Conservation (phyloP, 2,888 invertebrate genomes). For the Pollenia amentaria region DNA sequence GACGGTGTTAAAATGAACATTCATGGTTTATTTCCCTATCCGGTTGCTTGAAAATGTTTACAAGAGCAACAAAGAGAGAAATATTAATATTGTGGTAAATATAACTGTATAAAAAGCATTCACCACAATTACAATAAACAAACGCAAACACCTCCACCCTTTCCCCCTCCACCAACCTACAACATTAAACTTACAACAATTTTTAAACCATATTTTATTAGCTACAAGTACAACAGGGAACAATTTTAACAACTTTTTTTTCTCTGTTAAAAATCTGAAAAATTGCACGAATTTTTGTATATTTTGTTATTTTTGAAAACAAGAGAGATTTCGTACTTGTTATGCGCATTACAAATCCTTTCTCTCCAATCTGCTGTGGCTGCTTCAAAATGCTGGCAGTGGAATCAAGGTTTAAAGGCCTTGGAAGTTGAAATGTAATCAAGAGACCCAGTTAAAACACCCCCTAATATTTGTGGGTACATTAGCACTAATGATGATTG, state of each 20-base stretch:
- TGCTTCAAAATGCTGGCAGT: slow-evolving; percentile 21
- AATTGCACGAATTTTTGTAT: slow-evolving; percentile 31
- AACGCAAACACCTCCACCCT: not conserved
- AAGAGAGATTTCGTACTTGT: slow-evolving; percentile 40
- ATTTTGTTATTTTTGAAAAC: slow-evolving; percentile 26
- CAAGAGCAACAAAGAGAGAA: slow-evolving; percentile 67
- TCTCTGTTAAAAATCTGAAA: slow-evolving; percentile 63
- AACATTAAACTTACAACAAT: slow-evolving; percentile 13
- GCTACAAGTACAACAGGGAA: not conserved
- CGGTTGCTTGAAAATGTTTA: not conserved
- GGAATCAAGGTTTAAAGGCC: slow-evolving; percentile 62
- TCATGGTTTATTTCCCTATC: not conserved
- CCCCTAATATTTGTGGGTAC: slow-evolving; percentile 85
- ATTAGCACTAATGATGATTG: slow-evolving; percentile 85
- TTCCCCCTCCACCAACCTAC: not conserved
- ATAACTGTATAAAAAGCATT: slow-evolving; percentile 64
- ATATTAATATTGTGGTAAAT: slow-evolving; percentile 69
- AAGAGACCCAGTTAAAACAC: slow-evolving; percentile 78
- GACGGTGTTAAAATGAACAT: not conserved
- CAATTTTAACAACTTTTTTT: slow-evolving; percentile 15
- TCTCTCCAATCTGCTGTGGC: slow-evolving; percentile 52
- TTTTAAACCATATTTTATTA: slow-evolving; percentile 40
- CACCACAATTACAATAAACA: slow-evolving; percentile 69
- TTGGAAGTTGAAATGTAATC: slow-evolving; percentile 76
- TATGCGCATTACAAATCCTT: slow-evolving; percentile 64